Base-by-base conservation (phyloP, 2,113 vertebrate genomes). In the Emydura subglobosa region DNA sequence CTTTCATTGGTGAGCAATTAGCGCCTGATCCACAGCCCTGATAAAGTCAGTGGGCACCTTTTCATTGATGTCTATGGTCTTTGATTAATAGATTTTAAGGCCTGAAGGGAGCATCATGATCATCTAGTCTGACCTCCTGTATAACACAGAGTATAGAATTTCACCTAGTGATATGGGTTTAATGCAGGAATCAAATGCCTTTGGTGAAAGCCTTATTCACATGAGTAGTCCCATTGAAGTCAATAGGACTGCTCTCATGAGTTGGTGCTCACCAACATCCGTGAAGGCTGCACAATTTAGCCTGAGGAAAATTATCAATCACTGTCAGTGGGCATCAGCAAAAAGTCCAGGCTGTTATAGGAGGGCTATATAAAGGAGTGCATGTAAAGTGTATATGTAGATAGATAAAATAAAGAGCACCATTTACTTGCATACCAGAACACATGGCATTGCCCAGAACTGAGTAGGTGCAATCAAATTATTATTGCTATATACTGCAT, bases 391-490 rank as follows among this genome's bases (percentile, higher is more conserved):
- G 31, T 9, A 84, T 82, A 39, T 42, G n/a, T 39, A 74, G 68
- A 74, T 74, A n/a, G 68, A 91, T 90, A 93, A 83, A 85, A 89
- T 6, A 90, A 88, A 34, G 83, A 88, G 59, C 82, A 42, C 3
- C n/a, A 61, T 83, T 31, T 87, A 87, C 88, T 31, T 83, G n/a
- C 21, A 22, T 79, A 87, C 44, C 51, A 94, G 14, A 91, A 85
- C 81, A 51, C 88, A 59, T 22, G 19, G 25, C 76, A 82, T 83
- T 83, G 84, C 81, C 95, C 88, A 80, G 84, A 87, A 49, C 83
- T 79, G 86, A 91, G 59, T 79, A 88, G 82, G 74, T 72, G 92
- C 88, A 87, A 49, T 91, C 95, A 89, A 59, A 7, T 13, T 91
- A n/a, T 87, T 91, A 92, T 88, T 91, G 78, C 85, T 93, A 93